Percentiles rank a stretch among this genome's conserved stretches.
Evolutionary conservation across 2,113 vertebrate genomes (phyloP).

Genomic region (Osmerus eperlanus): DNA sequence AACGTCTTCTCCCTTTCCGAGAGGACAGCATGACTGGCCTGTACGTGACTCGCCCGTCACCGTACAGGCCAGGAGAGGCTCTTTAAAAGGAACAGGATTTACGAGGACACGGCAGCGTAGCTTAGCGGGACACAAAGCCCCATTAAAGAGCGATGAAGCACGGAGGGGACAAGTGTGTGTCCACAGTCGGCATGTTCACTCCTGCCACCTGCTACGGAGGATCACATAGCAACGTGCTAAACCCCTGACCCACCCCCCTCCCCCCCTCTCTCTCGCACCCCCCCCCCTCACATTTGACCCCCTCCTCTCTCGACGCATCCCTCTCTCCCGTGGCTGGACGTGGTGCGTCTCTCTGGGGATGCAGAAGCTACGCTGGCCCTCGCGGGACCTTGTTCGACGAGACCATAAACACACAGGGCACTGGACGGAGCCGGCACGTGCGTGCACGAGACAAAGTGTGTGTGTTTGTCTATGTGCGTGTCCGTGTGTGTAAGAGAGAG

Average conservation of each 20-base stretch:
- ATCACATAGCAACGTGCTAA: background rate
- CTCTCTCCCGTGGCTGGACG: background rate
- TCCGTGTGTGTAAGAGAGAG: too few relatives aligned
- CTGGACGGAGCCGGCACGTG: too few relatives aligned
- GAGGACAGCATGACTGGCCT: background rate
- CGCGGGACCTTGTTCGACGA: too few relatives aligned
- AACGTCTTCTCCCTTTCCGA: background rate
- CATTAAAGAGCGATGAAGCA: slow-evolving; percentile 1
- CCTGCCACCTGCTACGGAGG: background rate
- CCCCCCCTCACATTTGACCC: background rate
- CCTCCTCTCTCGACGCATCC: background rate
- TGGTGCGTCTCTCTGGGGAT: too few relatives aligned
- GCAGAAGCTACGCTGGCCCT: too few relatives aligned
- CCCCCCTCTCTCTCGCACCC: background rate
- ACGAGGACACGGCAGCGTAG: background rate
- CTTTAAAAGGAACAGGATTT: background rate
- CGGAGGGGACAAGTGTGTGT: background rate
- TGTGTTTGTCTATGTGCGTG: too few relatives aligned
- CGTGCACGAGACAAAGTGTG: too few relatives aligned
- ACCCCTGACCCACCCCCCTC: too few relatives aligned
- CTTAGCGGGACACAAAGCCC: slow-evolving; percentile 3
- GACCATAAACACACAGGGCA: too few relatives aligned
- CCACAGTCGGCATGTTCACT: background rate
- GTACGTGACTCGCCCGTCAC: background rate
- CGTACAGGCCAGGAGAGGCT: background rate